Percentiles rank a stretch among this genome's conserved stretches.
Conservation (phyloP, 2,888 invertebrate genomes). For the Calameuta idolon region DNA sequence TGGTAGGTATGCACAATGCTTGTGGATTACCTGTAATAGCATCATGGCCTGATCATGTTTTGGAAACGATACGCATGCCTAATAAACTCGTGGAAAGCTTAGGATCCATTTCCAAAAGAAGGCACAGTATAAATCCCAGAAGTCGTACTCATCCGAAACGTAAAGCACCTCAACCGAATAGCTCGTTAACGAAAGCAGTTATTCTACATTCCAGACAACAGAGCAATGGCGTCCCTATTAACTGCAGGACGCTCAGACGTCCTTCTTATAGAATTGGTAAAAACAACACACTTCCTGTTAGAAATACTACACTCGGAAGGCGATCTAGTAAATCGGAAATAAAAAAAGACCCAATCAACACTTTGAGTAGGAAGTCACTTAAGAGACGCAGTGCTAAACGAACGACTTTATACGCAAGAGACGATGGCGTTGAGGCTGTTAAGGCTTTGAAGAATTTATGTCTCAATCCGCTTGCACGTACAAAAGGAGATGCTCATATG, state of each 20-base stretch:
- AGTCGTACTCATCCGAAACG: constrained; percentile 20
- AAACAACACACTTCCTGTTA: constrained; percentile 37
- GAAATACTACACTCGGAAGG: constrained; percentile 10
- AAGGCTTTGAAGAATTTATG: constrained; percentile 56
- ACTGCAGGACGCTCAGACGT: constrained; percentile 19
- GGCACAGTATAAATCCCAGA: constrained; percentile 2
- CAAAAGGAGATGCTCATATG: constrained; percentile 55
- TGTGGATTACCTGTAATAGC: constrained; percentile 55
- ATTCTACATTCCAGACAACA: not conserved
- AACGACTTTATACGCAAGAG: constrained; percentile 60
- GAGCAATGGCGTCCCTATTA: not conserved
- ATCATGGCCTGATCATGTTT: constrained; percentile 33
- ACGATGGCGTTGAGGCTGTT: constrained; percentile 58
- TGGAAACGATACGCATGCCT: constrained; percentile 23
- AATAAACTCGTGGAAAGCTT: constrained; percentile 12
- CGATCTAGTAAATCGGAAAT: not conserved
- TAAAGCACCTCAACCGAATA: constrained; percentile 18
- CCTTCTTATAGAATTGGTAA: constrained; percentile 44
- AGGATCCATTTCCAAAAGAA: constrained; percentile 7
- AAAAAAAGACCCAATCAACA: not conserved
- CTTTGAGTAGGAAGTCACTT: constrained; percentile 28
- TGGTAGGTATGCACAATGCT: constrained; percentile 62
- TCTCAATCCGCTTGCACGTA: constrained; percentile 60
- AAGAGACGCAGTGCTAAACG: constrained; percentile 44
- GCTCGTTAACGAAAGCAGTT: not conserved